A percentile compares a stretch with the other conserved stretches of the same genome.
Evolutionary conservation across 2,888 invertebrate genomes (phyloP).

Genomic region (Erebia epiphron): DNA sequence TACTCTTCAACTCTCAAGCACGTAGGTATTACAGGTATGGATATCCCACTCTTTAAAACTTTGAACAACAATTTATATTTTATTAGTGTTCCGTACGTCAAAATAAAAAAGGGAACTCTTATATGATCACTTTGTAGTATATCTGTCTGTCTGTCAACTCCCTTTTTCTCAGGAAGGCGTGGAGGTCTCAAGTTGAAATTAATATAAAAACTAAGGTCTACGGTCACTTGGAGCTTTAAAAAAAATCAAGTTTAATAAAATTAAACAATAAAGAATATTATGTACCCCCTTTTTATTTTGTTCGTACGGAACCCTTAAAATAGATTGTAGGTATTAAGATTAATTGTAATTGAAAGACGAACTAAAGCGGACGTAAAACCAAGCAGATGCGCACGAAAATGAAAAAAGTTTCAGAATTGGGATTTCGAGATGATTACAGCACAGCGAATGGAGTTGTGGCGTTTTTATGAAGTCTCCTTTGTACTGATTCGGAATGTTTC

Average conservation of each 20-base stretch:
- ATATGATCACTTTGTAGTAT: no score
- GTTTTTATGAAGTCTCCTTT: constrained; percentile 77
- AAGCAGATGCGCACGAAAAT: constrained; percentile 80
- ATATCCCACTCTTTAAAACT: constrained; percentile 5
- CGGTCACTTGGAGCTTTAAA: no score
- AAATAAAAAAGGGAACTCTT: no score
- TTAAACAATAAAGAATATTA: no score
- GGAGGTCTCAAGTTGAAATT: no score
- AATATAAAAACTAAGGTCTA: no score
- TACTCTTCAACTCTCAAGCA: constrained; percentile 1
- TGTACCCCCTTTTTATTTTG: no score
- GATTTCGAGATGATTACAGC: constrained; percentile 78
- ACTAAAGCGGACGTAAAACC: constrained; percentile 52
- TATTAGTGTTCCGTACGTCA: no score
- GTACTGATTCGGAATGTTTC: constrained; percentile 75
- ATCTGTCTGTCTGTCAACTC: no score
- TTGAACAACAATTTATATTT: constrained; percentile 6
- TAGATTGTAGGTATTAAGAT: constrained; percentile 31
- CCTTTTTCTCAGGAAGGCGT: no score
- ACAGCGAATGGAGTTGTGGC: constrained; percentile 75
- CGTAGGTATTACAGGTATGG: background rate
- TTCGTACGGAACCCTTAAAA: background rate
- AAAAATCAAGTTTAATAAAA: no score
- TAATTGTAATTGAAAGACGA: constrained; percentile 59
- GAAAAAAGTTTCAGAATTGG: constrained; percentile 79